These are phyloP conservation scores for Hirtodrosophila alboralis DNA, from an alignment of 2,888 invertebrate genomes.

Conservation along the genomic window DNA sequence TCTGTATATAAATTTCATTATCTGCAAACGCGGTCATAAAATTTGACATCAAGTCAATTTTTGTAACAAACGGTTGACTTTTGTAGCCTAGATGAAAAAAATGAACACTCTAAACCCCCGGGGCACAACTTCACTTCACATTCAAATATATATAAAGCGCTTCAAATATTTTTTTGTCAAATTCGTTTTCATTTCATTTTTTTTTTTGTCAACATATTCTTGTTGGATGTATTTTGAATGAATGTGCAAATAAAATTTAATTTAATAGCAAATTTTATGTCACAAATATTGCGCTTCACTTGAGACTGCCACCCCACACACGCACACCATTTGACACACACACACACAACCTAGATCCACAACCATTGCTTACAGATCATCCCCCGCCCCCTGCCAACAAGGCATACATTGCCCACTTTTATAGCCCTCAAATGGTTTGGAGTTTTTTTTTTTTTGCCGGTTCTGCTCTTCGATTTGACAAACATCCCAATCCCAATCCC, in stretches of 20 bases:
- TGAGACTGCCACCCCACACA: constrained; percentile 30
- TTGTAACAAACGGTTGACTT: constrained; percentile 31
- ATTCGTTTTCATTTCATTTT: no score
- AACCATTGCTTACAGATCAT: background rate
- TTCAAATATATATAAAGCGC: background rate
- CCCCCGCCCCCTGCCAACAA: constrained; percentile 2
- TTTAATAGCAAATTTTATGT: constrained; percentile 77
- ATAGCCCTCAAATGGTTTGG: constrained; percentile 54
- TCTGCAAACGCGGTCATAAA: constrained; percentile 74
- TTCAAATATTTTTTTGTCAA: constrained; percentile 4
- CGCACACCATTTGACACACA: background rate
- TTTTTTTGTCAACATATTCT: constrained; percentile 27
- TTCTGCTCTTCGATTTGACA: constrained; percentile 30
- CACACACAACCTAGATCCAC: background rate
- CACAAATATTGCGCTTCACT: constrained; percentile 71
- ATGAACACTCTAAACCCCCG: background rate
- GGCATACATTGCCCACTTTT: constrained; percentile 52
- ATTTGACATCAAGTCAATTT: constrained; percentile 66
- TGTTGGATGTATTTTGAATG: constrained; percentile 60
- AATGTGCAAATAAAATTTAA: constrained; percentile 80
- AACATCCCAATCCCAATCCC: background rate
- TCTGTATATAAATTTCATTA: constrained; percentile 70
- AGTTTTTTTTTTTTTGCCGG: constrained; percentile 19
- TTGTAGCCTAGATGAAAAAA: constrained; percentile 13
- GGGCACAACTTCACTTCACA: background rate